Evolutionary conservation across 2,797 vertebrate genomes (phyloP).

Genomic region (Prunella strophiata): DNA sequence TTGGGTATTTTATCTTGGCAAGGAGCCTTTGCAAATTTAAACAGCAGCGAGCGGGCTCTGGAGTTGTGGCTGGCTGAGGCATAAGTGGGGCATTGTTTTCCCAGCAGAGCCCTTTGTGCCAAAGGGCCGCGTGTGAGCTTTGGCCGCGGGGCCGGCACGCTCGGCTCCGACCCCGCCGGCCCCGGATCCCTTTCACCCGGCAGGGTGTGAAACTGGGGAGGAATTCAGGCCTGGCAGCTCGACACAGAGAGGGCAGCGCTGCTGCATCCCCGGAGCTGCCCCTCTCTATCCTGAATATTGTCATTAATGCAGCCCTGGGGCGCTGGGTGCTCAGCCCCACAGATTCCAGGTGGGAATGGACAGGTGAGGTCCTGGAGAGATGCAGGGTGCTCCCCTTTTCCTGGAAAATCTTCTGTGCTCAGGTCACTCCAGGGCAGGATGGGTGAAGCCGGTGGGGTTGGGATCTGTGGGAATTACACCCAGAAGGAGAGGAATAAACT

Average conservation of each 20-base stretch:
- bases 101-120: slow-evolving; percentile 26
- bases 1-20: slow-evolving; percentile 70
- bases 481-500: background rate
- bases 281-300: fast-evolving
- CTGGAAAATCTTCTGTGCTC: background rate
- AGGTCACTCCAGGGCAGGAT: background rate
- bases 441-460: fast-evolving
- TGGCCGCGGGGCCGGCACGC: slow-evolving; percentile 51
- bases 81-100: slow-evolving; percentile 70
- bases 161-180: background rate
- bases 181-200: background rate
- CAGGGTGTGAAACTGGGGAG: slow-evolving; percentile 27
- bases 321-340: background rate
- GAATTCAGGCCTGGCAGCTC: background rate
- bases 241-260: fast-evolving
- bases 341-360: background rate
- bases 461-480: background rate
- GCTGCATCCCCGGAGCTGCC: background rate
- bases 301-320: fast-evolving
- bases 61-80: slow-evolving; percentile 28
- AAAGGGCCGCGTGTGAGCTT: slow-evolving; percentile 61
- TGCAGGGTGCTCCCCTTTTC: background rate
- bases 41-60: slow-evolving; percentile 42
- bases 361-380: fast-evolving
- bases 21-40: slow-evolving; percentile 62